Evolutionary conservation across 2,797 vertebrate genomes (phyloP).

Genomic region (Mormyrus proboscirostris): DNA sequence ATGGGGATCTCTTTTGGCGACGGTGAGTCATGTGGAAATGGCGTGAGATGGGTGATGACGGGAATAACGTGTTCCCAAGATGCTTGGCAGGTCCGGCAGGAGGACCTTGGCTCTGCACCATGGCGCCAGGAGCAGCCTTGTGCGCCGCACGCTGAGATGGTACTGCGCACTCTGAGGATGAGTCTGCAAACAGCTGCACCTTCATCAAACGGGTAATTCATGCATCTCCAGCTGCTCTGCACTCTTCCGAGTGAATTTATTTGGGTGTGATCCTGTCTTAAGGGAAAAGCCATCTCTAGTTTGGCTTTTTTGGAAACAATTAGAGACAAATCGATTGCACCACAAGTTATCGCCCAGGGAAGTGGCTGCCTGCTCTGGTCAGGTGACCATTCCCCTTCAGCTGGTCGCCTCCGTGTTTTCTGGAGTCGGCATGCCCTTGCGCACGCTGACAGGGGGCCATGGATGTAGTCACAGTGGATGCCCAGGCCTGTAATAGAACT

Average conservation of each 20-base stretch:
- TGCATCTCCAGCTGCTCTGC: neutral
- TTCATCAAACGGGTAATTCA: neutral
- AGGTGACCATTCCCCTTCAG: neutral
- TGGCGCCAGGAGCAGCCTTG: neutral
- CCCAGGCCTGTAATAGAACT: constrained; percentile 18
- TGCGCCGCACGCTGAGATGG: neutral
- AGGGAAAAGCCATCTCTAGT: neutral
- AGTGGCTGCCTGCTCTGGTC: neutral
- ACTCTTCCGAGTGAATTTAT: neutral
- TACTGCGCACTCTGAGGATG: neutral
- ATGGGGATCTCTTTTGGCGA: neutral
- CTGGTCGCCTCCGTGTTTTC: neutral
- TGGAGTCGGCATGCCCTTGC: constrained; percentile 31
- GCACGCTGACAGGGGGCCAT: neutral
- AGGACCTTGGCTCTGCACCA: neutral
- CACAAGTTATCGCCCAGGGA: neutral
- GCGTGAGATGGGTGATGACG: neutral
- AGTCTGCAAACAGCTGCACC: neutral
- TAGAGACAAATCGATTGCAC: constrained; percentile 10
- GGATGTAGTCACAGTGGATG: constrained; percentile 22
- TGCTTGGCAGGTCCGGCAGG: neutral
- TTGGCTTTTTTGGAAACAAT: constrained; percentile 8
- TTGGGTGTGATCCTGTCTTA: neutral
- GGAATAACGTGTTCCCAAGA: neutral
- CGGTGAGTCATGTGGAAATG: neutral